These are phyloP conservation scores for Delia radicum DNA, from an alignment of 1,140 invertebrate species.

Conservation along the genomic window DNA sequence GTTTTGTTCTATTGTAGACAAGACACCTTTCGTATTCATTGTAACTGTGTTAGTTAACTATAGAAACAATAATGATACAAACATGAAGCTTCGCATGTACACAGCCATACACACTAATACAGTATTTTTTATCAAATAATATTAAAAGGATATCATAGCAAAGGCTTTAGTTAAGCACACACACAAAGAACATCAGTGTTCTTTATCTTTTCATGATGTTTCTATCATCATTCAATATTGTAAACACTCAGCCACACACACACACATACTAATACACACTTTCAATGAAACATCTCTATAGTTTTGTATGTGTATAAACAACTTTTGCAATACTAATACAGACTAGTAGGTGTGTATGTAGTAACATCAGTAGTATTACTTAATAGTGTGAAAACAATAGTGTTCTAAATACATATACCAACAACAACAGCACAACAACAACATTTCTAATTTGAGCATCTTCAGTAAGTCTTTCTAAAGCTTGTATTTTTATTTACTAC, in stretches of 20 bases:
- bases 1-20: too few relatives aligned
- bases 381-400: neutral
- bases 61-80: neutral
- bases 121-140: neutral
- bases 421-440: neutral
- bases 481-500: neutral
- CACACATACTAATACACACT: neutral
- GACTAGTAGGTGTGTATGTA: neutral
- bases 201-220: neutral
- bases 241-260: too few relatives aligned
- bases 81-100: neutral
- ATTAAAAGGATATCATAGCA: neutral
- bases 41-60: neutral
- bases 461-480: neutral
- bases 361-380: too few relatives aligned
- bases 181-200: neutral
- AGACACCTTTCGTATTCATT: neutral
- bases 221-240: neutral
- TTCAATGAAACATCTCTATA: too few relatives aligned
- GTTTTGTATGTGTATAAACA: too few relatives aligned
- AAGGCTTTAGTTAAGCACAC: neutral
- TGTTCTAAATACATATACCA: neutral
- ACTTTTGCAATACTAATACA: neutral
- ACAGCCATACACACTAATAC: neutral
- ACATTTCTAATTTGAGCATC: neutral